Evolutionary conservation across 1,140 invertebrate genomes (phyloP).

Genomic region (Spodoptera frugiperda): DNA sequence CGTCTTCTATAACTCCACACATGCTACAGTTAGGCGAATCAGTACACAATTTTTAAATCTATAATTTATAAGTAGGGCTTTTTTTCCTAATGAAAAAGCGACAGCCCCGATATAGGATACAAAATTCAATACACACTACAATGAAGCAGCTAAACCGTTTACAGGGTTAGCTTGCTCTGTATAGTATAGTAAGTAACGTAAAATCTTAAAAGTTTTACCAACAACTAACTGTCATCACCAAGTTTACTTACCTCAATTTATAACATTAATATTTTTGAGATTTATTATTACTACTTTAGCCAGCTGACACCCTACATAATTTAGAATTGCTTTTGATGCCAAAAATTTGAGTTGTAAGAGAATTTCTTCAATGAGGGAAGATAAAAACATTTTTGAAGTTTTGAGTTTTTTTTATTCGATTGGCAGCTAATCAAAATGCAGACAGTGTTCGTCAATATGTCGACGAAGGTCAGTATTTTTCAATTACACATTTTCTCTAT

Average conservation of each 20-base stretch:
- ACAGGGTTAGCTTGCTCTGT: no score
- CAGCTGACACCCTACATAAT: constrained; percentile 84
- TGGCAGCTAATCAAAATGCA: not conserved
- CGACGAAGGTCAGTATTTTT: not conserved
- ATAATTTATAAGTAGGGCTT: no score
- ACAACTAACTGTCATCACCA: constrained; percentile 28
- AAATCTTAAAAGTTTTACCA: no score
- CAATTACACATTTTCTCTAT: not conserved
- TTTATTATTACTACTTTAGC: constrained; percentile 79
- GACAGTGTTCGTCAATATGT: constrained; percentile 21
- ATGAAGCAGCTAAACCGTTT: no score
- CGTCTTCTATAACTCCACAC: no score
- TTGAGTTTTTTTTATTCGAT: constrained; percentile 67
- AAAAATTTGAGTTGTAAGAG: constrained; percentile 80
- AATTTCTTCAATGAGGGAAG: constrained; percentile 83
- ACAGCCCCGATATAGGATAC: no score
- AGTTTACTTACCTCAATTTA: constrained; percentile 62
- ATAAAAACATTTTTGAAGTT: constrained; percentile 84
- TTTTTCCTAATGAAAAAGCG: no score
- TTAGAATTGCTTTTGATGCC: constrained; percentile 80
- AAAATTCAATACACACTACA: no score
- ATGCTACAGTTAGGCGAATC: no score
- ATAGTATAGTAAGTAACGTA: no score
- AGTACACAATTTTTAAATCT: no score
- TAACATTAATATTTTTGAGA: constrained; percentile 80